A percentile compares a stretch with the other conserved stretches of the same genome.
Evolutionary conservation across 2,888 invertebrate species (phyloP).

Genomic region (Dexiosoma caninum): DNA sequence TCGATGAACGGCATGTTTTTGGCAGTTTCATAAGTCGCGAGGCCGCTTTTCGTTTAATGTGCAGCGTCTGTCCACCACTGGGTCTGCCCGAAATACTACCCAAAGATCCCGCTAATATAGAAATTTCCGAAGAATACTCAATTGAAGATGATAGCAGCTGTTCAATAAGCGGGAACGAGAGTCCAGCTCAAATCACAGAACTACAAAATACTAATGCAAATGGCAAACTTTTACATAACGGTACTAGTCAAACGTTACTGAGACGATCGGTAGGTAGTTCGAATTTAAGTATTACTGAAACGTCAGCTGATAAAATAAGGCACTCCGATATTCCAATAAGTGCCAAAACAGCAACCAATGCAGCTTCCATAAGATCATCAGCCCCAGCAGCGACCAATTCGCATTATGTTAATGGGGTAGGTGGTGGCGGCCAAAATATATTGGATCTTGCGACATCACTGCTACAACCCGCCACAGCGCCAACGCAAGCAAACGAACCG

Average conservation of each 20-base stretch:
- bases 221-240: conserved; percentile 60
- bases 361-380: conserved; percentile 65
- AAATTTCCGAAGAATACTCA: conserved; percentile 75
- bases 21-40: conserved; percentile 93
- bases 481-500: conserved; percentile 53
- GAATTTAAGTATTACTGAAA: conserved; percentile 58
- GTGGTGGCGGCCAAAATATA: conserved; percentile 18
- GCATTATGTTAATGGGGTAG: conserved; percentile 10
- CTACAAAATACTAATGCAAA: conserved; percentile 36
- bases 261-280: conserved; percentile 66
- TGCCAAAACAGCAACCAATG: conserved; percentile 66
- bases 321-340: conserved; percentile 69
- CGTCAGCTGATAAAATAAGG: conserved; percentile 61
- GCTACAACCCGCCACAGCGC: conserved; percentile 7
- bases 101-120: conserved; percentile 73
- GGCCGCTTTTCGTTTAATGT: conserved; percentile 91
- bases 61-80: conserved; percentile 86
- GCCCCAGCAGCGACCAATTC: conserved; percentile 66
- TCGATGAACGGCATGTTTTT: conserved; percentile 91
- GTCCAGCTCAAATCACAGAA: conserved; percentile 69
- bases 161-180: conserved; percentile 80
- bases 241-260: conserved; percentile 68
- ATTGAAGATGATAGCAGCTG: conserved; percentile 80
- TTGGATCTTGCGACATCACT: conserved; percentile 20
- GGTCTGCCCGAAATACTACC: conserved; percentile 73